Evolutionary conservation across 2,888 invertebrate species (phyloP).

Genomic region (Eupithecia exiguata): DNA sequence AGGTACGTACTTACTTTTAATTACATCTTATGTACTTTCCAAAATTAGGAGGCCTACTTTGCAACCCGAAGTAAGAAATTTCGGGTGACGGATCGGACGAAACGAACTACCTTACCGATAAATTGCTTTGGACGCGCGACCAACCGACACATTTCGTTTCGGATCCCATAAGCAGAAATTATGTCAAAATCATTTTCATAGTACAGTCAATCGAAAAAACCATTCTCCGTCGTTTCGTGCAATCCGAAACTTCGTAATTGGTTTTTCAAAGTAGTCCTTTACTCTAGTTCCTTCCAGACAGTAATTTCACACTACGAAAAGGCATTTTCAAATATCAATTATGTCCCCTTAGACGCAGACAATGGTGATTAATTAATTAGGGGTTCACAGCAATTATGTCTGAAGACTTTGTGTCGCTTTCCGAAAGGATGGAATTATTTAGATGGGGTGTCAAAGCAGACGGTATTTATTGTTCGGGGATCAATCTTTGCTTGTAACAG

Average conservation of each 20-base stretch:
- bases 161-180: background rate
- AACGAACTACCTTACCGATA: background rate
- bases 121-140: background rate
- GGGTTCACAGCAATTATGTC: slow-evolving; percentile 76
- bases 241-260: background rate
- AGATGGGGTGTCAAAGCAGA: slow-evolving; percentile 30
- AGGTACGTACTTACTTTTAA: background rate
- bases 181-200: background rate
- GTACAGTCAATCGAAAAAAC: no score
- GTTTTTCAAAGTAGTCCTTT: background rate
- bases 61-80: background rate
- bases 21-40: background rate
- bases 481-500: slow-evolving; percentile 12
- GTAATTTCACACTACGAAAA: slow-evolving; percentile 40
- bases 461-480: slow-evolving; percentile 19
- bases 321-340: slow-evolving; percentile 82
- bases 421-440: slow-evolving; percentile 47
- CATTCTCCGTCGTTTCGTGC: background rate
- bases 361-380: slow-evolving; percentile 81
- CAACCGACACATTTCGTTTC: background rate
- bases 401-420: slow-evolving; percentile 52
- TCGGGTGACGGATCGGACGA: background rate
- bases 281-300: background rate
- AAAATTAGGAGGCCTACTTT: background rate
- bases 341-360: slow-evolving; percentile 70